Conservation (phyloP, 2,888 invertebrate genomes). For the Plagodis dolabraria region DNA sequence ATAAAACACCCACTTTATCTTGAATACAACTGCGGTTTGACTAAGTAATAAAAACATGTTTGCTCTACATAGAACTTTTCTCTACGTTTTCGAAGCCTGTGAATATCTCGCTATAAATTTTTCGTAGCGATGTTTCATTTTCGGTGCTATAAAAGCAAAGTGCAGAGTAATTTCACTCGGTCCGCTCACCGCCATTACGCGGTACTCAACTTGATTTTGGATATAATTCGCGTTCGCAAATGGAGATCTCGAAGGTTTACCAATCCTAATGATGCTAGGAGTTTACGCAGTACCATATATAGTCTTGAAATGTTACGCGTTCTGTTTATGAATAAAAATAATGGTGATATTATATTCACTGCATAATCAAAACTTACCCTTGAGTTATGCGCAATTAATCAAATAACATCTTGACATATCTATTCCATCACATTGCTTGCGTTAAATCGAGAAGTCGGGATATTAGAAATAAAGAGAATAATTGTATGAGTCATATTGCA, state of each 20-base stretch:
- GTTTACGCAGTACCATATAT: constrained; percentile 3
- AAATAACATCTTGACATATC: no score
- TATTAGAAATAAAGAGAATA: no score
- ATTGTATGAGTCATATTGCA: no score
- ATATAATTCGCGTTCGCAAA: constrained; percentile 42
- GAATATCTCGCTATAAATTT: constrained; percentile 47
- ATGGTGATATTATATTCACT: no score
- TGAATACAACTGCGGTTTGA: no score
- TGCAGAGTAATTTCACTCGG: constrained; percentile 58
- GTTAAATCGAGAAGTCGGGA: no score
- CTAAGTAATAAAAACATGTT: neutral
- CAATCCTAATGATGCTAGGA: constrained; percentile 10
- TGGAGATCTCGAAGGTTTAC: constrained; percentile 23
- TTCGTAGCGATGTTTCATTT: constrained; percentile 64
- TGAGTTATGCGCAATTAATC: no score
- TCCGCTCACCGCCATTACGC: constrained; percentile 54
- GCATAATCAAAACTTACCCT: no score
- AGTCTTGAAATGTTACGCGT: neutral
- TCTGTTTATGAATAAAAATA: no score
- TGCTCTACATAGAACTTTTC: constrained; percentile 9
- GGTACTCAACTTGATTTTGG: constrained; percentile 51
- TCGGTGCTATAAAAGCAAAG: constrained; percentile 72
- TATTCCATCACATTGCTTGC: no score
- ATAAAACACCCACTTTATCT: no score
- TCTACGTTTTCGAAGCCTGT: constrained; percentile 6